phyloP scores from a whole-genome alignment of 2,797 vertebrate genomes.

The Thalassophryne amazonica region DNA sequence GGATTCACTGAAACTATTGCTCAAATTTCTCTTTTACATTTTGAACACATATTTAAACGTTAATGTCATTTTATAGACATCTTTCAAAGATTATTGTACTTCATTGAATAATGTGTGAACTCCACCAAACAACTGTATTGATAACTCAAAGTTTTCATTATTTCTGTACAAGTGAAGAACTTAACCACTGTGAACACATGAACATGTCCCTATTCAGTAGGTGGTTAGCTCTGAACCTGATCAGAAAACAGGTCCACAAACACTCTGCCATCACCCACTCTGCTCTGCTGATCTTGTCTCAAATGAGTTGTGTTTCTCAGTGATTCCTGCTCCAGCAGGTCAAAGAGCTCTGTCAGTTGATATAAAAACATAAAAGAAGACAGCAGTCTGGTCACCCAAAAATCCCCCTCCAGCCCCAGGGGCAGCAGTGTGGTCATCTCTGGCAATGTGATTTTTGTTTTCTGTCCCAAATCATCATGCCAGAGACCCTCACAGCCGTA shows the following conservation, averaged over 20 bases:
- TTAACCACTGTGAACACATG: conserved; percentile 69
- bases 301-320: background rate
- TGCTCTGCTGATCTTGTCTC: conserved; percentile 5
- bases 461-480: conserved; percentile 56
- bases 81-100: no score
- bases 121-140: no score
- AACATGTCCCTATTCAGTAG: conserved; percentile 52
- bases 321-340: background rate
- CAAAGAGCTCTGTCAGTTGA: background rate
- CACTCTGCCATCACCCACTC: background rate
- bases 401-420: background rate
- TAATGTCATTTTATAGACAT: no score
- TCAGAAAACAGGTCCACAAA: conserved; percentile 30
- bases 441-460: conserved; percentile 96
- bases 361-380: no score
- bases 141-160: background rate
- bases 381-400: no score
- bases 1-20: no score
- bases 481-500: conserved; percentile 59
- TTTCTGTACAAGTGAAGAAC: conserved; percentile 53
- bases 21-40: no score
- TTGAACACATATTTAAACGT: no score
- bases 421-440: conserved; percentile 88
- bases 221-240: conserved; percentile 57
- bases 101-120: no score